Evolutionary conservation across 1,140 invertebrate species (phyloP), one percentile per base, ranked within the genome.

Genomic region (Macrocentrus cingulum): DNA sequence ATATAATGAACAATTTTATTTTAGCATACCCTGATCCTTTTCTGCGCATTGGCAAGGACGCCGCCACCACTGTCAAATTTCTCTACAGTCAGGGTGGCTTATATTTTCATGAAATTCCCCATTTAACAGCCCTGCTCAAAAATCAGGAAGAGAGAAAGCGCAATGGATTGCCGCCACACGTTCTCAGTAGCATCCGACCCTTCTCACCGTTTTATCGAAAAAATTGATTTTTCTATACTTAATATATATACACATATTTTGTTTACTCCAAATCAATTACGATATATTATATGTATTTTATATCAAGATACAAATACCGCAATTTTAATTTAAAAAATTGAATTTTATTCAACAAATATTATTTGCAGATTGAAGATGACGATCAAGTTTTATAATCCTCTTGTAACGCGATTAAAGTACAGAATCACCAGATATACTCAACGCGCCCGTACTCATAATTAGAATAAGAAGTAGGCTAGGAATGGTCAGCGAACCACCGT

Each of bases 91-190:
- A 80, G 6, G 84, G 84, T 11, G 76, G 82, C 61, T 68, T 85
- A 7, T 88, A 84, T 71, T 86, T 83, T 63, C 76, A 84, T 42
- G 81, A 87, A 41, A 83, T 84, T 60, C 85, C 85, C 1, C 86
- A 88, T 59, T 79, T 81, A n/a, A 68, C 80, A 57, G 81, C 84
- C 0, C 59, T 87, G 5, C 68, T 86, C 1, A 74, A 74, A 32
- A 84, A 87, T 63, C 84, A 87, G 65, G 73, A 84, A 54, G 69
- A 82, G n/a, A 74, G 87, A 52, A 60, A 71, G 13, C 58, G 69
- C 11, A 87, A 87, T 63, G 81, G 83, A 16, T 70, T 87, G 1
- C 69, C 79, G 20, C 81, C 77, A 1, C 79, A 87, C 61, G 67
- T 81, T 15, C 70, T 88, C 8, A 82, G 81, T 1, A 87, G 85